Percentiles rank a stretch among this genome's conserved stretches.
phyloP scores from a whole-genome alignment of 2,113 vertebrate genomes.

The Hiodon tergisus region DNA sequence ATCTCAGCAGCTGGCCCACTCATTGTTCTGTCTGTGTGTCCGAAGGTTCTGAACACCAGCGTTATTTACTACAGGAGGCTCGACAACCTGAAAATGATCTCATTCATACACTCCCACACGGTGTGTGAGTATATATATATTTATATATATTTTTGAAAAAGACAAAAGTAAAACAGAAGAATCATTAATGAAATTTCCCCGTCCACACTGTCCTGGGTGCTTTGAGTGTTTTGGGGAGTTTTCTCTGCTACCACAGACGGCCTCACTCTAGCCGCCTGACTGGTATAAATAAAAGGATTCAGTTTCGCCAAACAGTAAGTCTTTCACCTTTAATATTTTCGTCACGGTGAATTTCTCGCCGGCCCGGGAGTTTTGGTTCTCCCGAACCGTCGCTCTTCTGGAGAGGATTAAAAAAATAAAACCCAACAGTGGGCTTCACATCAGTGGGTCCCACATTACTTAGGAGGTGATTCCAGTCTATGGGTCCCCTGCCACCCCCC shows the following conservation, averaged over 20 bases:
- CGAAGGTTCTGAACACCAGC: too few species aligned
- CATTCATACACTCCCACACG: too few species aligned
- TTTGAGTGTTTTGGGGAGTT: constrained; percentile 48
- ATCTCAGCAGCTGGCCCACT: too few species aligned
- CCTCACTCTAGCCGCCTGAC: constrained; percentile 39
- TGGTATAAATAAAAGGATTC: constrained; percentile 59
- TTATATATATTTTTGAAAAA: too few species aligned
- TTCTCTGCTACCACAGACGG: neutral
- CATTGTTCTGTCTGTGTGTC: too few species aligned
- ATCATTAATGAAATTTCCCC: neutral
- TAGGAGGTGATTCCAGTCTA: constrained; percentile 75
- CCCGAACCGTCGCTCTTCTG: constrained; percentile 30
- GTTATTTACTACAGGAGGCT: too few species aligned
- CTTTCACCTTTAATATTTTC: constrained; percentile 40
- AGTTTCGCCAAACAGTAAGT: constrained; percentile 52
- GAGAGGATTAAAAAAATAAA: neutral
- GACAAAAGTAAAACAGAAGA: too few species aligned
- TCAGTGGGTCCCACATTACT: constrained; percentile 22
- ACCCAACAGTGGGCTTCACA: neutral
- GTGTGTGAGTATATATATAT: too few species aligned
- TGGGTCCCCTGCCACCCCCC: constrained; percentile 77
- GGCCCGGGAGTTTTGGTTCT: constrained; percentile 28
- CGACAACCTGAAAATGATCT: too few species aligned
- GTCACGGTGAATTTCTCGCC: constrained; percentile 53
- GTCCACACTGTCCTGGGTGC: constrained; percentile 42